phyloP scores from a whole-genome alignment of 1,140 invertebrate genomes.

The Habropoda laboriosa region DNA sequence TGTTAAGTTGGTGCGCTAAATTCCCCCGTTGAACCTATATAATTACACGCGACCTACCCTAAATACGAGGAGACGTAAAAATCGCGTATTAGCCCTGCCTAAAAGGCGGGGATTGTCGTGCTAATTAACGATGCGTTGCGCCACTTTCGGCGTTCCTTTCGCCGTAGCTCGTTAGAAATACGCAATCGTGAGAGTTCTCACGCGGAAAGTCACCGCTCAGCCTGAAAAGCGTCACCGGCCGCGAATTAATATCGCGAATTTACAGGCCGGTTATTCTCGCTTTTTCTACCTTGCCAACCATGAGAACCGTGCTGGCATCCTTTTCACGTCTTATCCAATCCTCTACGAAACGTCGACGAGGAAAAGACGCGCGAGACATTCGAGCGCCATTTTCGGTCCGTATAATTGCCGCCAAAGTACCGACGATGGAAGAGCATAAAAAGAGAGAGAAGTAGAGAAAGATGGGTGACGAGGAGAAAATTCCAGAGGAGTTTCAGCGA shows the following conservation, averaged over 20 bases:
- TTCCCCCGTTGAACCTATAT: no score
- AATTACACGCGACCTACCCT: no score
- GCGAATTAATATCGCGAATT: constrained; percentile 49
- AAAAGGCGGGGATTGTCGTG: constrained; percentile 1
- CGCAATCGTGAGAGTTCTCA: not conserved
- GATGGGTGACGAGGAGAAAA: not conserved
- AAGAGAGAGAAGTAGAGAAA: not conserved
- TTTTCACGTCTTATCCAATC: constrained; percentile 37
- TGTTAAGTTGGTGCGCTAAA: no score
- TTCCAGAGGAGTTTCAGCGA: constrained; percentile 25
- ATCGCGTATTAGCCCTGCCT: constrained; percentile 2
- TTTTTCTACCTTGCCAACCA: constrained; percentile 9
- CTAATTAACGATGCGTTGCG: constrained; percentile 22
- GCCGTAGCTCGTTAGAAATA: not conserved
- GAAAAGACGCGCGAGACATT: not conserved
- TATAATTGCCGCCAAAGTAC: constrained; percentile 32
- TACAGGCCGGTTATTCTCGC: constrained; percentile 1
- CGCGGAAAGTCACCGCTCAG: not conserved
- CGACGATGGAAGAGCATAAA: not conserved
- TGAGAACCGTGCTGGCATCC: constrained; percentile 31
- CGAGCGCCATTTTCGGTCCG: not conserved
- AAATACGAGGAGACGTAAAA: not conserved
- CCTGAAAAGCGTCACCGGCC: not conserved
- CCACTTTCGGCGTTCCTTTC: constrained; percentile 18
- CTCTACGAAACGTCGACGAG: not conserved